phyloP scores from a whole-genome alignment of 2,113 vertebrate species.

The Isichthys henryi region DNA sequence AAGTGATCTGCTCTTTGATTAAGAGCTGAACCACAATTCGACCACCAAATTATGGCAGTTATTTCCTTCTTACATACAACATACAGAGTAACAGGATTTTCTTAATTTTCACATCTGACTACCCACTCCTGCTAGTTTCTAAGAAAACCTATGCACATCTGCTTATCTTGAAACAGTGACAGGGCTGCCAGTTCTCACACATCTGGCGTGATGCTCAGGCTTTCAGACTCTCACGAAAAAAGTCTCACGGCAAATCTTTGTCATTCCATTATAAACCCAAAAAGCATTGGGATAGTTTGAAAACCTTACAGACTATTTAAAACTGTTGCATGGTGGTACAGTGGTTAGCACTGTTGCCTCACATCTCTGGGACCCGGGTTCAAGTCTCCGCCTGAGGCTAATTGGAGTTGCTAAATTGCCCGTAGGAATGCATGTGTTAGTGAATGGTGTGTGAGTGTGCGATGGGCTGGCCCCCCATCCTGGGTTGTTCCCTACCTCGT shows the following conservation, averaged over 20 bases:
- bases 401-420: too few species aligned
- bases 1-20: background rate
- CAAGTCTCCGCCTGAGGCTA: too few species aligned
- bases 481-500: too few species aligned
- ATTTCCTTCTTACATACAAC: background rate
- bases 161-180: background rate
- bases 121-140: background rate
- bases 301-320: background rate
- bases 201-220: background rate
- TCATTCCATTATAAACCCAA: background rate
- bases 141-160: background rate
- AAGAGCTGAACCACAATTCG: background rate
- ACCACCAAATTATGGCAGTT: background rate
- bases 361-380: too few species aligned
- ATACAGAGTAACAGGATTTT: background rate
- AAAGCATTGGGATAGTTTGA: background rate
- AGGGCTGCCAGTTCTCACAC: background rate
- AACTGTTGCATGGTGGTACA: too few species aligned
- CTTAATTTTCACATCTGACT: background rate
- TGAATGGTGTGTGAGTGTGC: too few species aligned
- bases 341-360: too few species aligned
- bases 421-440: too few species aligned
- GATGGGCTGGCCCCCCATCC: too few species aligned
- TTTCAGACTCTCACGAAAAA: background rate
- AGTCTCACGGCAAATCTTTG: background rate